Conservation (phyloP, 2,888 invertebrate genomes). For the Apotomis capreana region DNA sequence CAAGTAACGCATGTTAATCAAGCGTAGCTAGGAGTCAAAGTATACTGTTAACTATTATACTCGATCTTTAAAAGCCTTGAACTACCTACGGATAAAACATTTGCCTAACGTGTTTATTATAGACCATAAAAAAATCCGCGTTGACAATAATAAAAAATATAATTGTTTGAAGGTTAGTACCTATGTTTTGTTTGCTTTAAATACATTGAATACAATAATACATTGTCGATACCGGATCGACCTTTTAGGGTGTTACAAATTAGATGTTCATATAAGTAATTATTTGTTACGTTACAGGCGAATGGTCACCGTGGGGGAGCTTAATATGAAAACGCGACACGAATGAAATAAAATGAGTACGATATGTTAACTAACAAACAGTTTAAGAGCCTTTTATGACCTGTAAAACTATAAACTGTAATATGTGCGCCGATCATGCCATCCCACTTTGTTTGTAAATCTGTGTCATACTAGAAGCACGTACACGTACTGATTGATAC, state of each 20-base stretch:
- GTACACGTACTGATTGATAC: neutral
- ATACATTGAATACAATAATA: neutral
- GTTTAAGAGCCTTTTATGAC: conserved; percentile 6
- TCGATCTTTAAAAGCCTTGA: conserved; percentile 9
- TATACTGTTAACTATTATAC: conserved; percentile 5
- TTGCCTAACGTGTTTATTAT: neutral
- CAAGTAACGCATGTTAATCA: conserved; percentile 20
- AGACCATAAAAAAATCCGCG: neutral
- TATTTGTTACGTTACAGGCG: too few species aligned
- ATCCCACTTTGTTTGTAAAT: conserved; percentile 17
- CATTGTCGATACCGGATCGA: neutral
- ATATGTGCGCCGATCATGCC: conserved; percentile 16
- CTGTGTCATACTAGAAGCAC: conserved; percentile 18
- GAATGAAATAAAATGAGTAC: too few species aligned
- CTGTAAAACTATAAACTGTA: conserved; percentile 5
- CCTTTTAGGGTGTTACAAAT: neutral
- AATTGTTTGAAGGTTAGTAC: too few species aligned
- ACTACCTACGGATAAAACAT: neutral
- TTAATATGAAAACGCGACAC: too few species aligned
- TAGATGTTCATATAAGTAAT: too few species aligned
- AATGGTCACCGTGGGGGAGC: too few species aligned
- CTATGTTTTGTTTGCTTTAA: too few species aligned
- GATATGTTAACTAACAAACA: neutral
- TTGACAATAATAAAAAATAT: neutral
- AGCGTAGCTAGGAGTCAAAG: conserved; percentile 4